A percentile compares a stretch with the other conserved stretches of the same genome.
These are phyloP conservation scores for Aelia acuminata DNA, from an alignment of 2,888 invertebrate species.

Conservation along the genomic window DNA sequence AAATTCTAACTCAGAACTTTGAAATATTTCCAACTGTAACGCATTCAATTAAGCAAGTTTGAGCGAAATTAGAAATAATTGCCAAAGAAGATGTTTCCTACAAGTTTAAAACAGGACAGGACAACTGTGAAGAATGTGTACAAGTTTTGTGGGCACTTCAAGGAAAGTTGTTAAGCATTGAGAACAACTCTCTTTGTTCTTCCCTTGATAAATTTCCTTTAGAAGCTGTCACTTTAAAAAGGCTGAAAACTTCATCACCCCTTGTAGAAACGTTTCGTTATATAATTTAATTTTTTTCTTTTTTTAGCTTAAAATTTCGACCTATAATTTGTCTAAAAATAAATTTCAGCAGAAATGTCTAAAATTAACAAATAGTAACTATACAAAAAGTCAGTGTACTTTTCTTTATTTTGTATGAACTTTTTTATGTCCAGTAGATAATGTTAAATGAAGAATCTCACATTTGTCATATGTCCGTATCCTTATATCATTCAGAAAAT, in stretches of 20 bases:
- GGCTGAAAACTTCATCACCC: neutral
- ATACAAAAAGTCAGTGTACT: too few species aligned
- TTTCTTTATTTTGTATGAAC: too few species aligned
- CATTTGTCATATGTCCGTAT: too few species aligned
- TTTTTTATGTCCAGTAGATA: too few species aligned
- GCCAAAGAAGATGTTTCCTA: neutral
- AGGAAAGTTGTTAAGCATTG: neutral
- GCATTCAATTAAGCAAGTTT: conserved; percentile 29
- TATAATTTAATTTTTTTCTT: neutral
- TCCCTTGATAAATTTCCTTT: neutral
- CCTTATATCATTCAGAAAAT: too few species aligned
- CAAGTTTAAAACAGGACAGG: conserved; percentile 37
- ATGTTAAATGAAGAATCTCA: too few species aligned
- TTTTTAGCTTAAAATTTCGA: too few species aligned
- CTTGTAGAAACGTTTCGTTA: too few species aligned
- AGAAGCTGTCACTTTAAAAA: neutral
- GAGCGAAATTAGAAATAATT: conserved; percentile 27
- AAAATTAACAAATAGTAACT: too few species aligned
- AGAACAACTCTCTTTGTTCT: neutral
- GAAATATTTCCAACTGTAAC: conserved; percentile 17
- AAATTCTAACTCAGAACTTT: neutral
- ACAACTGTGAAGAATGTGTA: conserved; percentile 47
- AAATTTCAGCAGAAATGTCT: too few species aligned
- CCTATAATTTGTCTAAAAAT: too few species aligned
- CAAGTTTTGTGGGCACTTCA: conserved; percentile 13